Percentiles rank a stretch among this genome's conserved stretches.
Evolutionary conservation across 2,888 invertebrate species (phyloP).

Genomic region (Brachyptera risi): DNA sequence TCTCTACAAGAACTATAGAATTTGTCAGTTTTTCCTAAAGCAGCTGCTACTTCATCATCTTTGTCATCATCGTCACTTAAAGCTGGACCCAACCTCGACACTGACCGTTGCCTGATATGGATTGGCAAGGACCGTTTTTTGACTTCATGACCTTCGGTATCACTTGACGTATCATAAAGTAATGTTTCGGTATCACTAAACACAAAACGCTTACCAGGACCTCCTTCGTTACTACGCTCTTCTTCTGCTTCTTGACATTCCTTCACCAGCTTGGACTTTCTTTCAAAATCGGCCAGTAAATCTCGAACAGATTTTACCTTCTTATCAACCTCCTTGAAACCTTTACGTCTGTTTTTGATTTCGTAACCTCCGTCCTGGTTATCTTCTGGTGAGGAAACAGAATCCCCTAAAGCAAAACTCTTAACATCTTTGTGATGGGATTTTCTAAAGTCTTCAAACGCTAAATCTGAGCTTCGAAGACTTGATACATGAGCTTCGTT

Average conservation of each 20-base stretch:
- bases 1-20: constrained; percentile 35
- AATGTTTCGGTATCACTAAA: constrained; percentile 49
- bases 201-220: constrained; percentile 41
- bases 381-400: constrained; percentile 19
- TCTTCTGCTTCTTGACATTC: constrained; percentile 40
- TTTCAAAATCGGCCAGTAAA: constrained; percentile 47
- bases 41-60: constrained; percentile 39
- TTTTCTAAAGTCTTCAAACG: constrained; percentile 23
- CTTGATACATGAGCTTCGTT: constrained; percentile 46
- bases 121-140: constrained; percentile 9
- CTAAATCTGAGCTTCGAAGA: constrained; percentile 33
- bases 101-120: constrained; percentile 19
- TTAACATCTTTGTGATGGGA: neutral
- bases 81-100: constrained; percentile 21
- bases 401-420: neutral
- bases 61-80: constrained; percentile 38
- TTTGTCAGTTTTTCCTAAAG: constrained; percentile 36
- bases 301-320: constrained; percentile 45
- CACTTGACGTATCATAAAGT: constrained; percentile 47
- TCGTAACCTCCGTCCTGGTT: constrained; percentile 23
- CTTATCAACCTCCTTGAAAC: constrained; percentile 28
- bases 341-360: constrained; percentile 20
- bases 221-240: constrained; percentile 37
- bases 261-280: constrained; percentile 43
- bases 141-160: constrained; percentile 38